Conservation (phyloP, 2,888 invertebrate genomes). For the Molorchus minor region DNA sequence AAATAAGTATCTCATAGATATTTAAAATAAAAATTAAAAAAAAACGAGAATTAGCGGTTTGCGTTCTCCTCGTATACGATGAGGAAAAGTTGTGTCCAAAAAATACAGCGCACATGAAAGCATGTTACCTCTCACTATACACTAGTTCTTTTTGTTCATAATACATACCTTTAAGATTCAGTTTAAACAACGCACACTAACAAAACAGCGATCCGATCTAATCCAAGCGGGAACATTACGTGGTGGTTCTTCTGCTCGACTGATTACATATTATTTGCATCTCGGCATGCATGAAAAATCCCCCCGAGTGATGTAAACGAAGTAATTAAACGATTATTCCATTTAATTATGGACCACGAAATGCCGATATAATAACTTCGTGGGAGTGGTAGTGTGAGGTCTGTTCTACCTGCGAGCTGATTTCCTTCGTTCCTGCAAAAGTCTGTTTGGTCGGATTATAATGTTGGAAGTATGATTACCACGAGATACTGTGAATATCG, state of each 20-base stretch:
- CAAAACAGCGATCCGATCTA: slow-evolving; percentile 4
- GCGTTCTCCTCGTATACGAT: no score
- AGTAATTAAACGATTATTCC: slow-evolving; percentile 56
- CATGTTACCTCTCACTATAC: no score
- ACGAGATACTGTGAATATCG: background rate
- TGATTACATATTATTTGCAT: slow-evolving; percentile 35
- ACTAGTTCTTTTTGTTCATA: no score
- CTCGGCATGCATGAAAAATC: slow-evolving; percentile 35
- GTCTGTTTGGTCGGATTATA: slow-evolving; percentile 1
- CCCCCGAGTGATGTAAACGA: slow-evolving; percentile 53
- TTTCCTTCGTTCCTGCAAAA: slow-evolving; percentile 20
- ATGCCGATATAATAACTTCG: slow-evolving; percentile 34
- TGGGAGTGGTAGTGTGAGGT: slow-evolving; percentile 34
- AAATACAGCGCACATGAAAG: no score
- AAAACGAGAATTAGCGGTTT: no score
- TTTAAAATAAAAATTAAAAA: no score
- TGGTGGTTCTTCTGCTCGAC: slow-evolving; percentile 26
- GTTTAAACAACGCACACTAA: background rate
- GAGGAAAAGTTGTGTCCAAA: no score
- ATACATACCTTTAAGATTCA: no score
- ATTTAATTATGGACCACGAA: slow-evolving; percentile 51
- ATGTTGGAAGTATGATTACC: background rate
- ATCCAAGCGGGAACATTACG: slow-evolving; percentile 19
- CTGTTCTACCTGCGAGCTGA: slow-evolving; percentile 23
- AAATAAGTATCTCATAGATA: no score